Evolutionary conservation across 2,888 invertebrate species (phyloP), one percentile per base, ranked within the genome.

Genomic region (Apantesis nais): DNA sequence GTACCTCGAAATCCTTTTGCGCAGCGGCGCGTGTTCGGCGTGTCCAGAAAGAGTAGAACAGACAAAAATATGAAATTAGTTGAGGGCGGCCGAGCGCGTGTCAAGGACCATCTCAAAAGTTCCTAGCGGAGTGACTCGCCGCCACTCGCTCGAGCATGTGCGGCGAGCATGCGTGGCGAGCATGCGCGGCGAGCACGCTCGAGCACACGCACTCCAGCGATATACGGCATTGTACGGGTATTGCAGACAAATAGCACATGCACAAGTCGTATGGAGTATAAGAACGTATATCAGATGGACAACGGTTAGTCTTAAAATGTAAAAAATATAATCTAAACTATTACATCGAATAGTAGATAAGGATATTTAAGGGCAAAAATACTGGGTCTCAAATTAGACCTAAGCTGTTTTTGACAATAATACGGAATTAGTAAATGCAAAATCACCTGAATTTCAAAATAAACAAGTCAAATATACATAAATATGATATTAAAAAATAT

Each of bases 41-140:
- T 96, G 96, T 96, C 96, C 96, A 96, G 96, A 95, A 94, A 96
- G 96, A 96, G 96, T 95, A 96, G 96, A 96, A 96, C 96, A 96
- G 96, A 96, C 95, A 96, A 95, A 95, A 96, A 96, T 88, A 96
- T 94, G 95, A 95, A 90, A 96, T 96, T 96, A 96, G 96, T 96
- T 93, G 93, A 88, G 90, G 90, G 91, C 91, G 92, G 92, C 89
- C 92, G 93, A 91, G 94, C 93, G 93, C 92, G 91, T 87, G 92
- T 90, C 97, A 97, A 97, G 97, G 97, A 98, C 97, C 98, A 98
- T 97, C 97, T 98, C 98, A 97, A 97, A 97, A 97, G 97, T 97
- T 97, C 97, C 97, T 97, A 97, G 96, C 88, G 89, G 81, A 83
- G 85, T 80, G 83, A 77, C 77, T 67, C 76, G 79, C 77, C 77